Evolutionary conservation across 2,113 vertebrate species (phyloP).

Genomic region (Rhea pennata): DNA sequence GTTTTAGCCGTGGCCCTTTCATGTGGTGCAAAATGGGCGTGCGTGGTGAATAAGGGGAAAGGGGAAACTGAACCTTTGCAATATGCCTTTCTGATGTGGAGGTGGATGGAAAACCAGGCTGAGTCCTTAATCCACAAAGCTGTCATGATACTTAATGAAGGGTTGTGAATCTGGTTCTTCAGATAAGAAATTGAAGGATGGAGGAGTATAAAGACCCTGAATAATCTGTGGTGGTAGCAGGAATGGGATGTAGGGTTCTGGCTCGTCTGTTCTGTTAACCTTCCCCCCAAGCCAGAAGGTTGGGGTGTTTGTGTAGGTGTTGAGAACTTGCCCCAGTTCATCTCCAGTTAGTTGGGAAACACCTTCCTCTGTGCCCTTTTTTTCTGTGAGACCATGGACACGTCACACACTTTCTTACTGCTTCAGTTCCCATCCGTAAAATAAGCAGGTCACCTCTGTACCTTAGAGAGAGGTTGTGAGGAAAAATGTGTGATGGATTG

Average conservation of each 20-base stretch:
- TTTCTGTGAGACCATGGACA: not conserved
- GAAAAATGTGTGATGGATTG: not conserved
- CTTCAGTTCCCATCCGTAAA: not conserved
- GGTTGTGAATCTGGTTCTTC: not conserved
- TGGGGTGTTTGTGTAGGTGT: not conserved
- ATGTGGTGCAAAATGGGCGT: not conserved
- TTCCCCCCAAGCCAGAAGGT: not conserved
- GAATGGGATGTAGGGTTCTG: not conserved
- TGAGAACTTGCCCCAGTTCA: not conserved
- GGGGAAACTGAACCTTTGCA: not conserved
- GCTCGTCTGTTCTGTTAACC: not conserved
- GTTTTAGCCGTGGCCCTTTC: not conserved
- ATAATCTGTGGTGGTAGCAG: rapidly evolving
- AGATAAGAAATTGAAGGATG: not conserved
- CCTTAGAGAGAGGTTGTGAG: not conserved
- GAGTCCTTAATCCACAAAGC: not conserved
- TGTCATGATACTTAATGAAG: not conserved
- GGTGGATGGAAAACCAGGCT: not conserved
- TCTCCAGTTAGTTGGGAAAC: not conserved
- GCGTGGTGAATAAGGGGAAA: rapidly evolving
- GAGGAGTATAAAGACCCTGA: not conserved
- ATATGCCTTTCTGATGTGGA: not conserved
- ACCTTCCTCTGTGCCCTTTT: not conserved
- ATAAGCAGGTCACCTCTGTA: not conserved
- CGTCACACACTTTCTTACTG: not conserved